Percentiles rank a stretch among this genome's conserved stretches.
Conservation (phyloP, 2,888 invertebrate genomes). For the Monopis laevigella region DNA sequence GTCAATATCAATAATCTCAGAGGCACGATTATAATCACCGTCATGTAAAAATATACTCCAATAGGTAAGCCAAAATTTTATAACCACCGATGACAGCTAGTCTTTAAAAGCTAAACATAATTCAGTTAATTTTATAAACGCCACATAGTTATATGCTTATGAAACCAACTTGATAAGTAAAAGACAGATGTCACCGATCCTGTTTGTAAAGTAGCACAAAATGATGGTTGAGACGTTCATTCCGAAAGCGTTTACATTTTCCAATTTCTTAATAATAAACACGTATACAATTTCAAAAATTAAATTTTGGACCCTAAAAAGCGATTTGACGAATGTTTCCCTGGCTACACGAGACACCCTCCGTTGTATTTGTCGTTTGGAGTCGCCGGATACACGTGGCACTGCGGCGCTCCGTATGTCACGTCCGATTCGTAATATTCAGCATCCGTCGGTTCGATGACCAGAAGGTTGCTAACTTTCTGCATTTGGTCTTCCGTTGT, state of each 20-base stretch:
- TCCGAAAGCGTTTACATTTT: constrained; percentile 42
- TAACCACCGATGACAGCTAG: too few relatives aligned
- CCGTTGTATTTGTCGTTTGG: constrained; percentile 62
- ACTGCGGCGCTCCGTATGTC: constrained; percentile 60
- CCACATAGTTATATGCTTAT: too few relatives aligned
- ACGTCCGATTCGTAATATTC: constrained; percentile 64
- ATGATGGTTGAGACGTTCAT: too few relatives aligned
- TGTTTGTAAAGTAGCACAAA: too few relatives aligned
- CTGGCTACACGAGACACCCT: constrained; percentile 70
- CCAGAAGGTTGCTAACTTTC: constrained; percentile 53
- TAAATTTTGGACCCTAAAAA: constrained; percentile 47
- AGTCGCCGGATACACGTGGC: constrained; percentile 61
- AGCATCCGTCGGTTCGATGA: constrained; percentile 60
- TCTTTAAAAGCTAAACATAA: too few relatives aligned
- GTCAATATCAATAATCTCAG: too few relatives aligned
- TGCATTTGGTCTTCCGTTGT: constrained; percentile 54
- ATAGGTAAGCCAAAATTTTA: too few relatives aligned
- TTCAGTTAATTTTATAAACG: too few relatives aligned
- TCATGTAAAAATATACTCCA: too few relatives aligned
- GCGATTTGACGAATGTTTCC: neutral
- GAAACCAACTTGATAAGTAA: too few relatives aligned
- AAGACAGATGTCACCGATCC: too few relatives aligned
- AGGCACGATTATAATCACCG: too few relatives aligned
- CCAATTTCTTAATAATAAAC: constrained; percentile 41
- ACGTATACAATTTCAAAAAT: constrained; percentile 55